Evolutionary conservation across 2,797 vertebrate genomes (phyloP), one percentile per base, ranked within the genome.

Genomic region (Glyptemys insculpta): DNA sequence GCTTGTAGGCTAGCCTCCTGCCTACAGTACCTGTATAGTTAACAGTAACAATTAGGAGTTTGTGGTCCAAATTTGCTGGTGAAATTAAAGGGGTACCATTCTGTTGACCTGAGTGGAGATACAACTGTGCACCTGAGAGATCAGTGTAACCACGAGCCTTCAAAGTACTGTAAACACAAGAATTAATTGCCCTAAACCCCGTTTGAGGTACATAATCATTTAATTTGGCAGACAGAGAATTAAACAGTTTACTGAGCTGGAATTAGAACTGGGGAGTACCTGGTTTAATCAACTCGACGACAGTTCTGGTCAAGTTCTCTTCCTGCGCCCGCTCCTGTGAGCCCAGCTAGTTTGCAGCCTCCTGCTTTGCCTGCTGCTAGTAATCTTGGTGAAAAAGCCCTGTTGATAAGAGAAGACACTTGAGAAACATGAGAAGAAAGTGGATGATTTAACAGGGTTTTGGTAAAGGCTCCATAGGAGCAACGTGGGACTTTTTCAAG

Each of bases 361-460:
- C 59, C 68, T 81, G 50, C 4, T 18, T 87, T 59, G 91, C 4
- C n/a, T 62, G 19, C 62, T 88, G 74, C 47, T 91, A 76, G 50
- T 12, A 27, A 68, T 82, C 54, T 1, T 49, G 31, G 80, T 34
- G 21, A 4, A 78, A 53, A 79, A 87, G 25, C 0, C 0, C 52
- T 68, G 49, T 83, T 86, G 91, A 29, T 59, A 29, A 86, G 86
- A 10, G 0, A 49, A 78, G 27, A 49, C 5, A 18, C 19, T 21
- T 23, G 74, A 78, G 41, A 78, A 49, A 78, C 27, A 31, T 15
- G 15, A 78, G 29, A 76, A 0, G 0, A 0, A 4, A 15, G 37
- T 34, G 79, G 50, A 31, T 29, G 87, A 72, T 4, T 65, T 44
- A 34, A 49, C 1, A 74, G 84, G 50, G 5, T 15, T 95, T 56